Evolutionary conservation across 2,797 vertebrate genomes (phyloP).

Genomic region (Acridotheres tristis): DNA sequence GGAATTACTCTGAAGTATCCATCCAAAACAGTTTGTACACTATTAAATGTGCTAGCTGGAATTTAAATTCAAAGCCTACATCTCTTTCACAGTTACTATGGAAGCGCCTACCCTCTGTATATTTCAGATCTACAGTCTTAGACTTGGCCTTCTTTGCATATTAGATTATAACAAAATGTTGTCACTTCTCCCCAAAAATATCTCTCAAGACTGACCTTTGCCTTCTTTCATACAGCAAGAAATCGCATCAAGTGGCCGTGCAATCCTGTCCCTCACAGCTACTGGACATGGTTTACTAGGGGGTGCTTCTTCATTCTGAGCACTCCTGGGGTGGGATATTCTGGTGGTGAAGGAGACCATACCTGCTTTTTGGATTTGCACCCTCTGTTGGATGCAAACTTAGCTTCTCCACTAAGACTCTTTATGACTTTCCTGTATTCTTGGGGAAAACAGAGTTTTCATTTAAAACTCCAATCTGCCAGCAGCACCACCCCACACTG

Average conservation of each 20-base stretch:
- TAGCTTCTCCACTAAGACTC: not conserved
- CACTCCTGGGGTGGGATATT: not conserved
- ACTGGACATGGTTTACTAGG: not conserved
- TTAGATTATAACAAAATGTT: slow-evolving; percentile 25
- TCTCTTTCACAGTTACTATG: slow-evolving; percentile 65
- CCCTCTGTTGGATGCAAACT: not conserved
- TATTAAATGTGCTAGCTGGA: slow-evolving; percentile 54
- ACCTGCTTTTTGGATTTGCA: not conserved
- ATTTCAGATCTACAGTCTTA: slow-evolving; percentile 63
- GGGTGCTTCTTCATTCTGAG: not conserved
- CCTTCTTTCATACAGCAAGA: not conserved
- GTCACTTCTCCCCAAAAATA: slow-evolving; percentile 38
- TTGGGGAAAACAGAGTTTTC: not conserved
- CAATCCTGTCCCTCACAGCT: not conserved
- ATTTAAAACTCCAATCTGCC: not conserved
- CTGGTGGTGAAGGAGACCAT: not conserved
- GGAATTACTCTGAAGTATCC: not conserved
- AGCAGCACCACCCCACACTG: not conserved
- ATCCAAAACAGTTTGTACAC: not conserved
- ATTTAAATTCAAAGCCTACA: slow-evolving; percentile 67
- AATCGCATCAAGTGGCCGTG: not conserved
- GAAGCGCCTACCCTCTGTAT: slow-evolving; percentile 64
- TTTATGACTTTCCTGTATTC: not conserved
- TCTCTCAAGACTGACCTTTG: slow-evolving; percentile 17
- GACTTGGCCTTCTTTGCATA: slow-evolving; percentile 52